A percentile compares a stretch with the other conserved stretches of the same genome.
Evolutionary conservation across 2,888 invertebrate species (phyloP).

Genomic region (Dione juno): DNA sequence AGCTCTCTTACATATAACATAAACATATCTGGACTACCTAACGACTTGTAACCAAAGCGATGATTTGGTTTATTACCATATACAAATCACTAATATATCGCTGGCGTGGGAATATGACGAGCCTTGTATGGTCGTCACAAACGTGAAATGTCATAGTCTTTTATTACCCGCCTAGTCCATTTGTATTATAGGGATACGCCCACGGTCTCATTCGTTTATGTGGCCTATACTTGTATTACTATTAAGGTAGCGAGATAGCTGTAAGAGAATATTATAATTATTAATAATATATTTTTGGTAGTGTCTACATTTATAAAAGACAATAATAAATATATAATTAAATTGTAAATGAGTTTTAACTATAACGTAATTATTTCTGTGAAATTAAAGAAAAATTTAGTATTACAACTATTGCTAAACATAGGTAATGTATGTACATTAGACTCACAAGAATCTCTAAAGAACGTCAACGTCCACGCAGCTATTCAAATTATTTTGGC

Average conservation of each 20-base stretch:
- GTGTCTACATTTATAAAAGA: too few relatives aligned
- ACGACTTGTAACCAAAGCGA: neutral
- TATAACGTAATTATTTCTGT: too few relatives aligned
- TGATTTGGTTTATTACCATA: neutral
- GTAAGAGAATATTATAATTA: neutral
- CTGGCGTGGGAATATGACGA: slow-evolving; percentile 32
- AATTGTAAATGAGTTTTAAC: too few relatives aligned
- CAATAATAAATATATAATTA: too few relatives aligned
- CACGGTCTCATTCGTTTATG: slow-evolving; percentile 24
- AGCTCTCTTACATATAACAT: neutral
- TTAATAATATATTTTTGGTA: neutral
- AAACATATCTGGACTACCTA: neutral
- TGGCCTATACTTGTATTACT: neutral
- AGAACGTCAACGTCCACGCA: slow-evolving; percentile 68
- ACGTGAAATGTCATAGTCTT: slow-evolving; percentile 38
- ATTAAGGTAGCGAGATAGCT: neutral
- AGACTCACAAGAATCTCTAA: slow-evolving; percentile 20
- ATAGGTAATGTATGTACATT: neutral
- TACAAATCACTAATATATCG: neutral
- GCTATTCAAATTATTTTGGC: slow-evolving; percentile 80
- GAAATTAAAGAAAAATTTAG: too few relatives aligned
- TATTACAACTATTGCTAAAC: neutral
- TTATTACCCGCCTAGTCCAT: slow-evolving; percentile 40
- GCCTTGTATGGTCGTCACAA: slow-evolving; percentile 31
- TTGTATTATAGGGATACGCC: slow-evolving; percentile 30